Evolutionary conservation across 30 jellyfish, hydroid and myxozoan genomes (phyloP), one percentile per base, ranked within the genome.

Genomic region (Nemopilema nomurai): DNA sequence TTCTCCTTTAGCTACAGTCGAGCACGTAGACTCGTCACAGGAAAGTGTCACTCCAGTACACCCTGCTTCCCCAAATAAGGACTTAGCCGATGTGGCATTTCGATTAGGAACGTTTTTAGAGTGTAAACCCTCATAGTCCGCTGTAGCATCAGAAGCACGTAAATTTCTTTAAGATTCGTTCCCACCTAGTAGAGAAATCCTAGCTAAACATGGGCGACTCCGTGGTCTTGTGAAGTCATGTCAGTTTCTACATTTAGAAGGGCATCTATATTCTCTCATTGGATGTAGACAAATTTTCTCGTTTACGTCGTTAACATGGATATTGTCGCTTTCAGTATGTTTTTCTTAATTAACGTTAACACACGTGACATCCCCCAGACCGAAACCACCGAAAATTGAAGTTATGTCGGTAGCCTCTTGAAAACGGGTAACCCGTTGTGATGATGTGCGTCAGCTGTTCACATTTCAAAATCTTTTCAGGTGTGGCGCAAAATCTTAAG

Each of bases 21-120:
- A 67, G 9, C 49, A 4, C 6, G 13, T 18, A 1, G 18, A 18
- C 41, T 41, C n/a, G 13, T 16, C 49, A 22, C 19, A 19, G 1
- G 77, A 22, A 24, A 67, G 49, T 13, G 50, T 67, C 7, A 1
- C 50, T 20, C 77, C 77, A 20, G 13, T 18, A 20, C 77, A 22
- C 50, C 4, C 41, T 18, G 1, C n/a, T 26, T 8, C 77, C n/a
- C 21, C 49, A 1, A 67, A 67, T 50, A 29, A 29, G 32, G 77
- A 67, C 18, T 4, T 67, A 67, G 77, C 77, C 13, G 77, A 67
- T 18, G 50, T 67, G 24, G 77, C 51, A 18, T 67, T 18, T 18
- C n/a, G 77, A 67, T 18, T 67, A 18, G 77, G 49, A 1, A 67
- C 32, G 24, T 67, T 19, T n/a, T 30, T 64, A 7, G 74, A 64